Conservation (phyloP, 2,888 invertebrate species). For the Anorthoa munda region DNA sequence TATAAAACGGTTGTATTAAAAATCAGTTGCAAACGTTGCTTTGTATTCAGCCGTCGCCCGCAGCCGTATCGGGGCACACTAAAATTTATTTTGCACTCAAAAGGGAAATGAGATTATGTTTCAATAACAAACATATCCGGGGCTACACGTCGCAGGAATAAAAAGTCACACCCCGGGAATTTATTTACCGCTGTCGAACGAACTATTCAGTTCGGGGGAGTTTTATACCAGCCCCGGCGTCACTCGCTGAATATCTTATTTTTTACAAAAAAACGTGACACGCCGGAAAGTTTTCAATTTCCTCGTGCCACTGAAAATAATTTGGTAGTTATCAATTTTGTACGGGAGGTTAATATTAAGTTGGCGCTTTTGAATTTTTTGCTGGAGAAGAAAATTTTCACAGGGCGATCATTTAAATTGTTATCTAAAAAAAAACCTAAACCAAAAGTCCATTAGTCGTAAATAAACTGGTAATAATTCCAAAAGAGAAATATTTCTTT, state of each 20-base stretch:
- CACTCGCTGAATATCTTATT: slow-evolving; percentile 58
- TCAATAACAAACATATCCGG: slow-evolving; percentile 82
- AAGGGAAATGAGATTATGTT: slow-evolving; percentile 83
- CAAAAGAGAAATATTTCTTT: neutral
- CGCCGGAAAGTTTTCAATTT: slow-evolving; percentile 55
- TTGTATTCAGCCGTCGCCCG: slow-evolving; percentile 68
- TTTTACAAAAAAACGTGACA: slow-evolving; percentile 47
- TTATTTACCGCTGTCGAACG: slow-evolving; percentile 69
- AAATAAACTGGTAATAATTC: neutral
- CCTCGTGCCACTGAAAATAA: slow-evolving; percentile 39
- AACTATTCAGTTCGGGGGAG: slow-evolving; percentile 61
- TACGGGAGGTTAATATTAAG: slow-evolving; percentile 27
- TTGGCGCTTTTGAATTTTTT: slow-evolving; percentile 13
- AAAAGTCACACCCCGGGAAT: slow-evolving; percentile 74
- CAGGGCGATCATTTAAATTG: too few relatives aligned
- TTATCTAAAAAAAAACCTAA: too few relatives aligned
- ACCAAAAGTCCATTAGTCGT: neutral
- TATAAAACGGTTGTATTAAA: slow-evolving; percentile 67
- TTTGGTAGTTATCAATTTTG: slow-evolving; percentile 47
- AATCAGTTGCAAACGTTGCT: slow-evolving; percentile 66
- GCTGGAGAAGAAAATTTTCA: neutral
- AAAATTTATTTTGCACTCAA: slow-evolving; percentile 82
- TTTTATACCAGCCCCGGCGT: slow-evolving; percentile 49
- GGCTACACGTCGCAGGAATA: slow-evolving; percentile 74
- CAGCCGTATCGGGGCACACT: slow-evolving; percentile 72